These are phyloP conservation scores for Loris lydekkerianus DNA, from an alignment of 2,797 vertebrate species.

Conservation along the genomic window DNA sequence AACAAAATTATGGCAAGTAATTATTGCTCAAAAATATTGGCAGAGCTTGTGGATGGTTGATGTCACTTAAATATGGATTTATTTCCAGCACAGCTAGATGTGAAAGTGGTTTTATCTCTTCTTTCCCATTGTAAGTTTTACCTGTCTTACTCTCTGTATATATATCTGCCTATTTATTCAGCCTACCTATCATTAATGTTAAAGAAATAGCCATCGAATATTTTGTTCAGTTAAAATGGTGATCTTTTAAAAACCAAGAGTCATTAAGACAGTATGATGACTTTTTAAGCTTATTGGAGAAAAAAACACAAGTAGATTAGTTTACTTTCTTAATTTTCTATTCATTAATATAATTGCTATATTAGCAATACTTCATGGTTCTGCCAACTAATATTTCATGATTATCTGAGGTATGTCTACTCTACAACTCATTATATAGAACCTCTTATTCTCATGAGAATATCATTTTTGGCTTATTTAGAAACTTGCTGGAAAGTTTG, in stretches of 20 bases:
- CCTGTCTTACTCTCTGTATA: background rate
- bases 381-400: background rate
- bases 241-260: conserved; percentile 63
- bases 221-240: conserved; percentile 73
- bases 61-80: conserved; percentile 82
- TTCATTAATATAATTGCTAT: background rate
- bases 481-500: conserved; percentile 15
- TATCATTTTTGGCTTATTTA: background rate
- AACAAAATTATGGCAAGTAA: conserved; percentile 47
- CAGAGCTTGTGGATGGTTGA: conserved; percentile 78
- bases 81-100: conserved; percentile 76
- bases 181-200: background rate
- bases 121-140: background rate
- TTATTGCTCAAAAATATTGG: conserved; percentile 80
- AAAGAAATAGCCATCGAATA: conserved; percentile 73
- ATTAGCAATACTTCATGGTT: background rate
- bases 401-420: background rate
- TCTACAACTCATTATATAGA: background rate
- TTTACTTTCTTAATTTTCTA: conserved; percentile 43
- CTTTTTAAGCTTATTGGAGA: background rate
- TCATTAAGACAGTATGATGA: background rate
- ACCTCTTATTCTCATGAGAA: background rate
- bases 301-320: conserved; percentile 21
- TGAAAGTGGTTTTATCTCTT: conserved; percentile 73
- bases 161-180: background rate